Base-by-base conservation (phyloP, 2,888 invertebrate genomes). In the Chymomyza procnemis region DNA sequence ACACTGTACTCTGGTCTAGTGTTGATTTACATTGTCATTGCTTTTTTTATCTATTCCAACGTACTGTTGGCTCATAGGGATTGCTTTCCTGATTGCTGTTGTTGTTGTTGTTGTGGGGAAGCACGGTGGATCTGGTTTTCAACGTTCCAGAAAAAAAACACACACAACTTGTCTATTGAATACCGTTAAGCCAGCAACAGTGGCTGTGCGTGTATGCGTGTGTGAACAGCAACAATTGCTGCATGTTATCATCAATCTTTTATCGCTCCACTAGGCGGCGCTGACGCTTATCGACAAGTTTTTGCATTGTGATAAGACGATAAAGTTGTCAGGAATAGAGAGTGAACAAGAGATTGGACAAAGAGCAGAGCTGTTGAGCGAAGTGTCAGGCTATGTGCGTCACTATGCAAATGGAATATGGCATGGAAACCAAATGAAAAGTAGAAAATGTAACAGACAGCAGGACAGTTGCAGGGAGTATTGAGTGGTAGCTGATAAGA, bases 31-130 rank as follows among this genome's bases (percentile, higher is more conserved):
- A 41, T 58, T 58, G 41, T 34, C 58, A 41, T 58, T 34, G 18
- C 19, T 34, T 41, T 58, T 72, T 74, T 78, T 85, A 78, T 80
- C 76, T 83, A 64, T 64, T 75, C 70, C 26, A 71, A 52, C 46
- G 63, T 66, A 66, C 30, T 22, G 21, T 50, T 55, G 9, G 22
- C 14, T 54, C 52, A 18, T 18, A 22, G 22, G 26, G n/a, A 46
- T 18, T 71, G 59, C 69, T 66, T 55, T 19, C 19, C 26, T 4
- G 55, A 22, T 55, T 58, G 57, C 62, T 69, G 57, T 69, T 63
- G 19, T 60, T 68, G 56, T 63, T 67, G n/a, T n/a, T n/a, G n/a
- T n/a, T n/a, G n/a, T n/a, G n/a, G 64, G 30, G 55, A 30, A 57
- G 57, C 34, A 41, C 26, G 34, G 14, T 18, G 12, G 9, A 41